Base-by-base conservation (phyloP, 1,140 invertebrate species). In the Babylonia areolata region DNA sequence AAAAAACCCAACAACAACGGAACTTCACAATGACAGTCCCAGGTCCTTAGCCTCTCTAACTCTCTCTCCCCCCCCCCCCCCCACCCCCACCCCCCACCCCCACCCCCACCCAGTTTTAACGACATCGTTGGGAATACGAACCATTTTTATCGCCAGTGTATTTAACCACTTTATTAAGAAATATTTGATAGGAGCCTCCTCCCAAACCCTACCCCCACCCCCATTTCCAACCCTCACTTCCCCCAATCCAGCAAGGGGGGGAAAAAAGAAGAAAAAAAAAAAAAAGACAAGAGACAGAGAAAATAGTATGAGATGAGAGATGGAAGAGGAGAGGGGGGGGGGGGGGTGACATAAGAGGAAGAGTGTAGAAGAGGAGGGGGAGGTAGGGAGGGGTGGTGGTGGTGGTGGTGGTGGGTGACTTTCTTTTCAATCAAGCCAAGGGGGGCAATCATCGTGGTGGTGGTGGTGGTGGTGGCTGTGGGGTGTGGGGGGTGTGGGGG, bases 81-180 rank as follows among this genome's bases (percentile, higher is more conserved):
- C 42, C 42, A 6, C 15, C 42, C 42, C 42, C 42, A 6, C 42
- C 42, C 42, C 42, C 15, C 42, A 6, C 42, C 42, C 42, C 42
- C 42, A 5, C 5, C 42, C 42, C 42, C 42, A 5, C 42, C 42
- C 42, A 46, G 5, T 46, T 15, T 64, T 28, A 17, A 17, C 17
- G 58, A 23, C 58, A 20, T 6, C 58, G 58, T 6, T 64, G 15
- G 20, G 58, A 20, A 20, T 12, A 64, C 23, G 23, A 20, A 64
- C 9, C 64, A 28, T 3, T 77, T 35, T 85, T 40, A 42, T 54
- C 33, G 40, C 42, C 64, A 11, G 42, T 75, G 31, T 77, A 35
- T 69, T 39, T 58, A 39, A n/a, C 73, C 46, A 33, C 79, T 86
- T 78, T 81, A 39, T 81, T 58, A 81, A 58, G 78, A 33, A 28